Evolutionary conservation across 2,113 vertebrate species (phyloP).

Genomic region (Stercorarius parasiticus): DNA sequence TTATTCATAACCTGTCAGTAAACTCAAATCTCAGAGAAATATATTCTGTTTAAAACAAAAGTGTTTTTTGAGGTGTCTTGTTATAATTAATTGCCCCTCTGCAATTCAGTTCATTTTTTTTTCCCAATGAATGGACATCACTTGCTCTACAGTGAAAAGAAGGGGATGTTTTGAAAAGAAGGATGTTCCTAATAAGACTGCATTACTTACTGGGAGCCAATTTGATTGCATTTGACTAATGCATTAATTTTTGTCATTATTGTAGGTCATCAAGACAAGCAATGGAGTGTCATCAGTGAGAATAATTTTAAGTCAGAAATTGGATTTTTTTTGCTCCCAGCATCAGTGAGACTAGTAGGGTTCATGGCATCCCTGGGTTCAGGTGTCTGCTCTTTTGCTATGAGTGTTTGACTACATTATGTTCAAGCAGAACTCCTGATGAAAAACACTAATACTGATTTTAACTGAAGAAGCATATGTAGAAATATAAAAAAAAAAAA

Average conservation of each 20-base stretch:
- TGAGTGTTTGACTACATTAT: neutral
- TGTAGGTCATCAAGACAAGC: slow-evolving; percentile 29
- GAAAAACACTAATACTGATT: neutral
- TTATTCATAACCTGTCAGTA: neutral
- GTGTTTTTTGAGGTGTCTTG: neutral
- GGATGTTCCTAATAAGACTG: neutral
- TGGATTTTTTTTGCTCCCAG: neutral
- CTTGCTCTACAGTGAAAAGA: neutral
- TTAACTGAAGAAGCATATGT: neutral
- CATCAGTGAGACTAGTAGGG: neutral
- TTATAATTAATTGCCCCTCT: neutral
- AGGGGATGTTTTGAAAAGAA: neutral
- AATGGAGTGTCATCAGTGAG: slow-evolving; percentile 29
- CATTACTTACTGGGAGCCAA: neutral
- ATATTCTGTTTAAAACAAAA: neutral
- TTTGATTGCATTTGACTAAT: slow-evolving; percentile 41
- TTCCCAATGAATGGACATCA: neutral
- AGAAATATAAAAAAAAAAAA: neutral
- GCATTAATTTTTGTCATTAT: slow-evolving; percentile 40
- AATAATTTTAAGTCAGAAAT: slow-evolving; percentile 27
- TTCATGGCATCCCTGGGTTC: neutral
- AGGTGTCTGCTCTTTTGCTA: neutral
- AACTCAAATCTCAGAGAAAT: neutral
- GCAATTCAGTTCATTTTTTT: neutral
- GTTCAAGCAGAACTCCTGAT: neutral